These are phyloP conservation scores for Pelodiscus sinensis DNA, from an alignment of 2,113 vertebrate species.

Conservation along the genomic window DNA sequence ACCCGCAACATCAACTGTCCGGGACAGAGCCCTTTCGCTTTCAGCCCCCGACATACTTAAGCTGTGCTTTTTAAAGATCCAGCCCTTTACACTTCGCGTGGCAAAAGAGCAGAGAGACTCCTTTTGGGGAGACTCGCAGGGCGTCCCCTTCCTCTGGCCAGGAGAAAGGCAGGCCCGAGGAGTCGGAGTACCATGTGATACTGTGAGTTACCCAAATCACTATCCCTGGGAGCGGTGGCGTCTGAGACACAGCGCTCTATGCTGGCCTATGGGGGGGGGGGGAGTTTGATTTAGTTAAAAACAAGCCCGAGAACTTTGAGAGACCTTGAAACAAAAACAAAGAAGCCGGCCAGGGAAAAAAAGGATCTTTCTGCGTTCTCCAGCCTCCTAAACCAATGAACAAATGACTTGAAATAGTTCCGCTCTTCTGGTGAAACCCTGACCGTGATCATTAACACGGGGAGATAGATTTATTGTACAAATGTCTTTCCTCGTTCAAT, in stretches of 20 bases:
- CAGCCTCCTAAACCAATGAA: not conserved
- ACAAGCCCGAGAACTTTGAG: not conserved
- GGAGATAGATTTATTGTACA: not conserved
- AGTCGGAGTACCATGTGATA: not conserved
- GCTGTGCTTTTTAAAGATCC: not conserved
- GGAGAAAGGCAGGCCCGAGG: not conserved
- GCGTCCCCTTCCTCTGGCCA: not conserved
- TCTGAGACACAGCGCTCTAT: not conserved
- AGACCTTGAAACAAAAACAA: not conserved
- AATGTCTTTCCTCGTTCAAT: not conserved
- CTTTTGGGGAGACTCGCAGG: not conserved
- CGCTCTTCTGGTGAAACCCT: not conserved
- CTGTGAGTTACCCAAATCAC: no score
- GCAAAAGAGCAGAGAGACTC: no score
- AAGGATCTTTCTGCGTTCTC: not conserved
- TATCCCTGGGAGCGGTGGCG: no score
- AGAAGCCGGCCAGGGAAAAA: not conserved
- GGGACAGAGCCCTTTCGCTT: not conserved
- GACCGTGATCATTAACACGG: not conserved
- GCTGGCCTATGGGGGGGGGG: not conserved
- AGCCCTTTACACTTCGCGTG: not conserved
- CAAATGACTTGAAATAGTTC: not conserved
- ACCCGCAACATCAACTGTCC: not conserved
- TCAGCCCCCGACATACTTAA: not conserved
- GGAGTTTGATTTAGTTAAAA: not conserved